Evolutionary conservation across 2,888 invertebrate genomes (phyloP).

Genomic region (Euzophera pinguis): DNA sequence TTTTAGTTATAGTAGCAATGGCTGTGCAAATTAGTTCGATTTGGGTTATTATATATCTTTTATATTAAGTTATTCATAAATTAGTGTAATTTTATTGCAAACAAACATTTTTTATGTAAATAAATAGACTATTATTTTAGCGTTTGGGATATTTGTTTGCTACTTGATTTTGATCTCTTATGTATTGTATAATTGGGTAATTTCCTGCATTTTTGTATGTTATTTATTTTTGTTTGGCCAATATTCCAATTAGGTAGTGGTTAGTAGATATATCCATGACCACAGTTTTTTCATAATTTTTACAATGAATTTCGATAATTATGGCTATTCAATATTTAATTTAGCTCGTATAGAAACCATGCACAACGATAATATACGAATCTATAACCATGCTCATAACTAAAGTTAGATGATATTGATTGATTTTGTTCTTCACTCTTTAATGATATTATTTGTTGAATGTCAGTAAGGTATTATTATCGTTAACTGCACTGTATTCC

Average conservation of each 20-base stretch:
- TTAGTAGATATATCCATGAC: not conserved
- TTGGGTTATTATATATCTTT: not conserved
- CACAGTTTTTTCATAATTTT: not conserved
- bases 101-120: no score
- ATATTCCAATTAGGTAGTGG: slow-evolving; percentile 2
- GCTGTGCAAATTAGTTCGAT: slow-evolving; percentile 34
- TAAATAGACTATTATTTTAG: not conserved
- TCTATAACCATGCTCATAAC: no score
- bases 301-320: not conserved
- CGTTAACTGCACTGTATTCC: not conserved
- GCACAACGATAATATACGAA: slow-evolving; percentile 1
- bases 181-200: slow-evolving; percentile 7
- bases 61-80: not conserved
- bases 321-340: not conserved
- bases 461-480: no score
- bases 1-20: slow-evolving; percentile 39
- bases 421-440: no score
- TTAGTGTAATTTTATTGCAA: not conserved
- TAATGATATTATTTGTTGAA: no score
- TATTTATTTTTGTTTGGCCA: slow-evolving; percentile 1
- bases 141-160: slow-evolving; percentile 1
- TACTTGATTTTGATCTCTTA: slow-evolving; percentile 13
- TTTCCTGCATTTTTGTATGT: slow-evolving; percentile 11
- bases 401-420: no score
- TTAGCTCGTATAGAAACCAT: not conserved